phyloP scores from a whole-genome alignment of 2,888 invertebrate species.

The Iphiclides podalirius region DNA sequence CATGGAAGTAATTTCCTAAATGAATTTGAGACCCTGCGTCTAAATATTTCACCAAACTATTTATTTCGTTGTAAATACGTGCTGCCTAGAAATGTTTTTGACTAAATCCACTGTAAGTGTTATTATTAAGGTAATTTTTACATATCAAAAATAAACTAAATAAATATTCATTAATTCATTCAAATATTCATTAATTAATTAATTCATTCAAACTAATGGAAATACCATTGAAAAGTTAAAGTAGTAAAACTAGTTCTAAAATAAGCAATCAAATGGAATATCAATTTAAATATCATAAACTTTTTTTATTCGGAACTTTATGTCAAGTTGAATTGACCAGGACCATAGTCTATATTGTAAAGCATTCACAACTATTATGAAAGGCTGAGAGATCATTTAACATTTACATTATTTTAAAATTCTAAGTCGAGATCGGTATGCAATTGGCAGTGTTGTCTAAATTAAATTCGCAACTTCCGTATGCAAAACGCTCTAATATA shows the following conservation, averaged over 20 bases:
- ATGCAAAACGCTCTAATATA: slow-evolving; percentile 1
- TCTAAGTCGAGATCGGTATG: neutral
- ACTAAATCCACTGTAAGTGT: no score
- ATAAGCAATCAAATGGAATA: neutral
- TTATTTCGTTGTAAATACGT: no score
- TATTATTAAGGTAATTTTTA: no score
- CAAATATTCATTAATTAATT: no score
- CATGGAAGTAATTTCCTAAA: neutral
- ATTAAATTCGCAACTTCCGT: slow-evolving; percentile 18
- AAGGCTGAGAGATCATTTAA: slow-evolving; percentile 11
- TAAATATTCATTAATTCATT: no score
- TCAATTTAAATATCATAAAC: slow-evolving; percentile 1
- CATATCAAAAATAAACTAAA: no score
- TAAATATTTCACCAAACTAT: no score
- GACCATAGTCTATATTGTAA: slow-evolving; percentile 10
- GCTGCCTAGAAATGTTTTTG: no score
- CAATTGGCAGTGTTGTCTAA: slow-evolving; percentile 5
- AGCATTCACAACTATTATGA: slow-evolving; percentile 7
- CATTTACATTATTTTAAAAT: slow-evolving; percentile 18
- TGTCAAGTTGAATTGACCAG: neutral
- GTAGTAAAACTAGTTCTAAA: neutral
- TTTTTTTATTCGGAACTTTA: slow-evolving; percentile 6
- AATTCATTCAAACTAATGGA: no score
- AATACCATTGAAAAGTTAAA: neutral
- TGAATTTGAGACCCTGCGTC: neutral